Evolutionary conservation across 2,113 vertebrate species (phyloP), one percentile per base, ranked within the genome.

Genomic region (Eretmochelys imbricata): DNA sequence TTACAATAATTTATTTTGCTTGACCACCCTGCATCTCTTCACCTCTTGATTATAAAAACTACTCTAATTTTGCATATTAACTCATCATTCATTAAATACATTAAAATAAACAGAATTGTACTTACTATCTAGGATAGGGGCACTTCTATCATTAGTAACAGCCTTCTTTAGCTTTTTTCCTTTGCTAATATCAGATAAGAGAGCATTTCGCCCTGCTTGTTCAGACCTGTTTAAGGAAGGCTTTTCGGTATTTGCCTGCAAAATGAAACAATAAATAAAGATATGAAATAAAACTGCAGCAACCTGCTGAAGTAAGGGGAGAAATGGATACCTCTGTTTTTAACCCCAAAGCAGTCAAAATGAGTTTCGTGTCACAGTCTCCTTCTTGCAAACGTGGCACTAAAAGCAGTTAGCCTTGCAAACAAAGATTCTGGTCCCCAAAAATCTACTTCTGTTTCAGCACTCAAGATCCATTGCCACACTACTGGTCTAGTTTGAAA

Each of bases 111-210:
- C 35, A 94, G 81, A 84, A 79, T 80, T 38, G 49, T 48, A 99
- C 99, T 99, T 98, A 99, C 99, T 99, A 84, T 99, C 99, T n/a
- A 99, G 16, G 65, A 98, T 1, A 0, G 99, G 99, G 29, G 93
- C 98, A 82, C 99, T 99, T 96, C 99, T 98, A 97, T 99, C 99
- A 98, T 99, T 99, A 94, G 99, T 99, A 65, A 99, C 99, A 1
- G 99, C 53, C 97, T 99, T 99, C 98, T 99, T 99, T 27, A 99
- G 98, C 83, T 96, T 99, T 93, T 99, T 57, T 50, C 99, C 99
- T 98, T 99, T 99, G 95, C 10, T 84, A 94, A 99, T 99, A 94
- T 99, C 99, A 2, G 98, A 97, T 78, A 99, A 92, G 12, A 99
- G 98, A 85, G 99, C 99, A 79, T 97, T 99, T 96, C 99, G 98